phyloP scores from a whole-genome alignment of 2,888 invertebrate species.

The Dolichopus griseipennis region DNA sequence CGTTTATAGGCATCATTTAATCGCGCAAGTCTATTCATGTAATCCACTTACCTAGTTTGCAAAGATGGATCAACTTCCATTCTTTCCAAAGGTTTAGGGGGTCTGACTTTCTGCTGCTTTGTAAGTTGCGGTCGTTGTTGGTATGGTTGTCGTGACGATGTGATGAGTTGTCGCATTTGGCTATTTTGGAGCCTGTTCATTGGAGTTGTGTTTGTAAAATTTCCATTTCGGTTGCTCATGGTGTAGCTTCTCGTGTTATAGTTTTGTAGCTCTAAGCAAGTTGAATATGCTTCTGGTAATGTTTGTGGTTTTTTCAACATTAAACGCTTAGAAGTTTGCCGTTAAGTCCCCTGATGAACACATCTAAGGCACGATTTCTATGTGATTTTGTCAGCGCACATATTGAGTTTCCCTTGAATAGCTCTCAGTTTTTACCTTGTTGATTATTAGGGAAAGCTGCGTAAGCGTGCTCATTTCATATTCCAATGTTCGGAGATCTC shows the following conservation, averaged over 20 bases:
- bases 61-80: too few species aligned
- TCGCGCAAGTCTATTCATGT: too few species aligned
- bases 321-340: slow-evolving; percentile 12
- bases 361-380: slow-evolving; percentile 10
- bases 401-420: not conserved
- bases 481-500: slow-evolving; percentile 14
- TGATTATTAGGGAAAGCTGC: slow-evolving; percentile 10
- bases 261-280: slow-evolving; percentile 13
- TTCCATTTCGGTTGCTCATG: not conserved
- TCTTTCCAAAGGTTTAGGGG: slow-evolving; percentile 4
- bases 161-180: not conserved
- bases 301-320: slow-evolving; percentile 10
- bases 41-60: too few species aligned
- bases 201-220: slow-evolving; percentile 11
- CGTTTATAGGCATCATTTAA: too few species aligned
- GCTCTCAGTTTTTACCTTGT: slow-evolving; percentile 12
- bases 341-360: slow-evolving; percentile 12
- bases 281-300: slow-evolving; percentile 14
- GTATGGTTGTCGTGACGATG: not conserved
- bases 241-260: not conserved
- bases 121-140: not conserved
- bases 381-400: slow-evolving; percentile 7
- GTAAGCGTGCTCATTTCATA: slow-evolving; percentile 13
- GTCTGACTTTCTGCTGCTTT: not conserved
- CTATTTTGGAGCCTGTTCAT: not conserved